These are phyloP conservation scores for Laticauda colubrina DNA, from an alignment of 2,113 vertebrate species.

Conservation along the genomic window DNA sequence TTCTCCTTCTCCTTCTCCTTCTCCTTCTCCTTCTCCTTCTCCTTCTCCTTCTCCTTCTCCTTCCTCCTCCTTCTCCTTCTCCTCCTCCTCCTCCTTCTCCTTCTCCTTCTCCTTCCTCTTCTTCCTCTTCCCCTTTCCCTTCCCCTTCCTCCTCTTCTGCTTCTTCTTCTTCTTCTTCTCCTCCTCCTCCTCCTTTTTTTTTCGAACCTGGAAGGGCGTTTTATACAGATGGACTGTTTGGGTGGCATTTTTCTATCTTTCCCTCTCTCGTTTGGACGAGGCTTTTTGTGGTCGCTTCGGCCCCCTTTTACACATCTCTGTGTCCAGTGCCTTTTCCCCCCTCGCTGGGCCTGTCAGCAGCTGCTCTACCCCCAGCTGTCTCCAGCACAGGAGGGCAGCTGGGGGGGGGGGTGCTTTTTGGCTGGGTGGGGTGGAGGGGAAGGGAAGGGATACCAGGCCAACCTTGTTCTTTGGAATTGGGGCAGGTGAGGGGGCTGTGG, in stretches of 20 bases:
- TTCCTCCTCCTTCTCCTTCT: no score
- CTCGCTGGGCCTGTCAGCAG: constrained; percentile 38
- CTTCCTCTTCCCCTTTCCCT: no score
- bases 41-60: no score
- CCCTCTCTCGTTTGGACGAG: constrained; percentile 46
- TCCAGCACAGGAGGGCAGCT: constrained; percentile 47
- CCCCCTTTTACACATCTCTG: constrained; percentile 42
- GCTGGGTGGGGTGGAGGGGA: constrained; percentile 1
- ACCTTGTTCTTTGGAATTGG: constrained; percentile 53
- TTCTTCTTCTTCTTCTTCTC: no score
- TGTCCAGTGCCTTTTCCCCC: constrained; percentile 34
- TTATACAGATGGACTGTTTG: constrained; percentile 71
- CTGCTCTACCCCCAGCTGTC: constrained; percentile 29
- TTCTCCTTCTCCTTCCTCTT: no score
- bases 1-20: no score
- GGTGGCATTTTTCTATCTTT: constrained; percentile 16
- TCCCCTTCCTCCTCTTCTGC: no score
- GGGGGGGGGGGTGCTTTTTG: constrained; percentile 4
- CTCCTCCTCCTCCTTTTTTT: background rate
- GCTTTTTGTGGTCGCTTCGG: constrained; percentile 58
- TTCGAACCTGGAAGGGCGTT: constrained; percentile 63
- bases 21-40: no score
- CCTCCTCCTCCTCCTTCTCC: no score
- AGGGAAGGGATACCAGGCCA: constrained; percentile 47
- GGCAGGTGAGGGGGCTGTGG: constrained; percentile 52